Percentiles rank a stretch among this genome's conserved stretches.
These are phyloP conservation scores for Drosophila littoralis DNA, from an alignment of 1,140 invertebrate species.

Conservation along the genomic window DNA sequence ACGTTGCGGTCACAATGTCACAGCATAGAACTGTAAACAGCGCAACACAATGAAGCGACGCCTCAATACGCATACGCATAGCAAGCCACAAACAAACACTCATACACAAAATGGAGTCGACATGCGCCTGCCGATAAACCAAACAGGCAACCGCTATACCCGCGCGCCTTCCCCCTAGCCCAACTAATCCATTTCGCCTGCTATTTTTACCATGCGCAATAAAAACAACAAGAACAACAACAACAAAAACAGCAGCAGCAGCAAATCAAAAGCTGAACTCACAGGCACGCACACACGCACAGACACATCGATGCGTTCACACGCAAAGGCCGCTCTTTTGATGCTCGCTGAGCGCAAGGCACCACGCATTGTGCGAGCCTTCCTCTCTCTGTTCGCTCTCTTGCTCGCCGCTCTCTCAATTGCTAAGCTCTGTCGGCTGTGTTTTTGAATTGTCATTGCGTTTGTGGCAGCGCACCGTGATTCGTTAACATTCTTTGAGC, in stretches of 20 bases:
- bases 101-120: constrained; percentile 42
- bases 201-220: constrained; percentile 76
- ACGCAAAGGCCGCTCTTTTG: constrained; percentile 52
- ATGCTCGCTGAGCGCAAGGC: constrained; percentile 54
- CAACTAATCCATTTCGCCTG: constrained; percentile 76
- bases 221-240: constrained; percentile 49
- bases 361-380: constrained; percentile 17
- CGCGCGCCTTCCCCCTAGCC: constrained; percentile 25
- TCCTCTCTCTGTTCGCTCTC: constrained; percentile 2
- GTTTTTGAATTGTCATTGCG: constrained; percentile 66
- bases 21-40: constrained; percentile 60
- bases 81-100: constrained; percentile 24
- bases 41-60: constrained; percentile 34
- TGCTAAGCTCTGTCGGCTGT: constrained; percentile 34
- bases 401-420: constrained; percentile 13
- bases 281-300: constrained; percentile 28
- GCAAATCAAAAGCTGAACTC: constrained; percentile 68
- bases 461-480: constrained; percentile 22
- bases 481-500: background rate
- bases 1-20: constrained; percentile 71
- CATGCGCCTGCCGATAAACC: constrained; percentile 52
- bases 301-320: constrained; percentile 7
- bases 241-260: constrained; percentile 34
- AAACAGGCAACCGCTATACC: constrained; percentile 18
- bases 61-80: constrained; percentile 22